Evolutionary conservation across 2,113 vertebrate genomes (phyloP).

Genomic region (Hiodon tergisus): DNA sequence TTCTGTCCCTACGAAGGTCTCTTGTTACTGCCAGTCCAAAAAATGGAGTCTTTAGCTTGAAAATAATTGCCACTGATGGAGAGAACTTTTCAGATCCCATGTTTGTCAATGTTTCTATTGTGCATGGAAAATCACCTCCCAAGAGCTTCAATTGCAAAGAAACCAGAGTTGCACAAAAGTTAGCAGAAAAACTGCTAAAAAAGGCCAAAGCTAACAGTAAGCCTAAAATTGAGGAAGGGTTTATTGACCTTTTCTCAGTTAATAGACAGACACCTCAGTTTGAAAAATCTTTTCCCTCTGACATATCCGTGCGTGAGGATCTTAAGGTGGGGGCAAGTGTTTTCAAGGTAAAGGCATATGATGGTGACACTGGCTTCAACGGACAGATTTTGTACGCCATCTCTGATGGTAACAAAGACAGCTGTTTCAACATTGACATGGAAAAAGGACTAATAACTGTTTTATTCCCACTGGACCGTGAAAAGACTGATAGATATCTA

Average conservation of each 20-base stretch:
- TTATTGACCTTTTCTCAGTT: slow-evolving; percentile 88
- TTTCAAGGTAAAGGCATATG: slow-evolving; percentile 80
- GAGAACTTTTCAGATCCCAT: slow-evolving; percentile 90
- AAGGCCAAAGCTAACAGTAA: slow-evolving; percentile 85
- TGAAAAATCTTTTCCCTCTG: slow-evolving; percentile 84
- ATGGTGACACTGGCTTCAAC: slow-evolving; percentile 91
- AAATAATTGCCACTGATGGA: slow-evolving; percentile 91
- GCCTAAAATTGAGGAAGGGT: slow-evolving; percentile 81
- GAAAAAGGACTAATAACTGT: slow-evolving; percentile 79
- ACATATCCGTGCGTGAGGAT: slow-evolving; percentile 81
- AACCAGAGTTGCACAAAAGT: slow-evolving; percentile 85
- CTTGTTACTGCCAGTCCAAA: slow-evolving; percentile 70
- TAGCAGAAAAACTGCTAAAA: slow-evolving; percentile 91
- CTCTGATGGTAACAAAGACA: slow-evolving; percentile 83
- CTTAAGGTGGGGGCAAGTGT: slow-evolving; percentile 74
- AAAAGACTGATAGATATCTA: slow-evolving; percentile 81
- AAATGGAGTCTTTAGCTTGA: slow-evolving; percentile 76
- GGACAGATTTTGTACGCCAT: slow-evolving; percentile 86
- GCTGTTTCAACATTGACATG: slow-evolving; percentile 83
- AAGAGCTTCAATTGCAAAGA: slow-evolving; percentile 87
- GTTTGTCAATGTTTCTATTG: slow-evolving; percentile 89
- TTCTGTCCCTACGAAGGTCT: slow-evolving; percentile 77
- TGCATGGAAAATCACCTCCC: slow-evolving; percentile 75
- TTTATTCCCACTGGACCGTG: slow-evolving; percentile 87
- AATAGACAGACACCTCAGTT: slow-evolving; percentile 91